Base-by-base conservation (phyloP, 1,140 invertebrate species). In the Brachystomella parvula region DNA sequence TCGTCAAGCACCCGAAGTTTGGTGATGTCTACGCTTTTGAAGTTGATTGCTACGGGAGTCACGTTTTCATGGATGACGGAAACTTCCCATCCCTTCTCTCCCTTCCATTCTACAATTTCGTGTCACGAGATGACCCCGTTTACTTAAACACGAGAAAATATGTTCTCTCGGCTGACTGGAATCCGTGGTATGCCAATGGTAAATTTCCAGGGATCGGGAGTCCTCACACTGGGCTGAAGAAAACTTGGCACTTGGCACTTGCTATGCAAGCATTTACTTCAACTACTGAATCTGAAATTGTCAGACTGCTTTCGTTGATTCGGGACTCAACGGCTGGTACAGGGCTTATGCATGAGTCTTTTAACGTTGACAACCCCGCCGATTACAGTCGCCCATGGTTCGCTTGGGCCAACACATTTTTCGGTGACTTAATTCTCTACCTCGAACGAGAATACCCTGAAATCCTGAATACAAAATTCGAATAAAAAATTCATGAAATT, bases 331-430 rank as follows among this genome's bases (percentile, higher is more conserved):
- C 70, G 6, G 70, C 49, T 21, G 67, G 63, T 2, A 71, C 70
- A 3, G 70, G 70, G n/a, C 63, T 71, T 33, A 71, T 71, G 69
- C 69, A 70, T 29, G 69, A 70, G 28, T 56, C 57, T 1, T 67
- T 62, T 29, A 49, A 65, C 61, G 64, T 66, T 15, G 53, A 71
- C 53, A 26, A 71, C 28, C 70, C 70, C 6, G 3, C 2, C 1
- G 21, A 47, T 6, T 71, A 39, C 60, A 66, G 64, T 9, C 64
- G 70, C 12, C 26, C 56, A 15, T 71, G 67, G 67, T 71, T 71
- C 44, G 70, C 70, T 30, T 71, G 70, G 70, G 70, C 70, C 1
- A 71, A 71, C 32, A 71, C 70, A 0, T 67, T 71, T 24, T 71
- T 71, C 32, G 70, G 70, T 24, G 70, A 71, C 60, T 66, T 71